Conservation (phyloP, 2,888 invertebrate genomes). For the Psylliodes chrysocephalus region DNA sequence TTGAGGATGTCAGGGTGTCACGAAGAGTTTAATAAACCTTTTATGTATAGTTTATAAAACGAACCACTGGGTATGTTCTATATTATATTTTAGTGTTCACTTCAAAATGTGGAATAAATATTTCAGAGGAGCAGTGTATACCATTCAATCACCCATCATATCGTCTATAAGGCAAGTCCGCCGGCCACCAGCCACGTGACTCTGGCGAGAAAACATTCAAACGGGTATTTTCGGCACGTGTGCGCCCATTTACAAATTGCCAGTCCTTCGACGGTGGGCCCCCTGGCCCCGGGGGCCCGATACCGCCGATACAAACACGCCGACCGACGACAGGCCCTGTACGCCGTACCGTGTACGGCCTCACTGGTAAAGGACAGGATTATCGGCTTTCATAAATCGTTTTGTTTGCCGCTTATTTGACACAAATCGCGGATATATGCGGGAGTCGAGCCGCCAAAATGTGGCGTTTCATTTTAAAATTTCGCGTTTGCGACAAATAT, state of each 20-base stretch:
- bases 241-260: conserved; percentile 64
- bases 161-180: conserved; percentile 38
- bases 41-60: too few species aligned
- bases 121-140: conserved; percentile 26
- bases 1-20: too few species aligned
- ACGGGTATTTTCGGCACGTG: conserved; percentile 63
- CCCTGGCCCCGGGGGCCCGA: conserved; percentile 30
- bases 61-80: too few species aligned
- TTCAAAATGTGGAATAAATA: too few species aligned
- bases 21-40: too few species aligned
- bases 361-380: conserved; percentile 2
- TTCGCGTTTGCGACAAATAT: not conserved
- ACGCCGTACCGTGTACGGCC: not conserved
- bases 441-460: not conserved
- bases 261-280: conserved; percentile 57
- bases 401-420: conserved; percentile 10
- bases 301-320: not conserved
- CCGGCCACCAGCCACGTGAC: conserved; percentile 57
- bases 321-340: not conserved
- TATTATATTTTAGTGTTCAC: too few species aligned
- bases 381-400: conserved; percentile 19
- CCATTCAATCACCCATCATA: not conserved
- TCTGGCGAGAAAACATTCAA: conserved; percentile 63
- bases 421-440: conserved; percentile 15
- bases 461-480: conserved; percentile 4